These are phyloP conservation scores for Diprion similis DNA, from an alignment of 1,140 invertebrate genomes.

Conservation along the genomic window DNA sequence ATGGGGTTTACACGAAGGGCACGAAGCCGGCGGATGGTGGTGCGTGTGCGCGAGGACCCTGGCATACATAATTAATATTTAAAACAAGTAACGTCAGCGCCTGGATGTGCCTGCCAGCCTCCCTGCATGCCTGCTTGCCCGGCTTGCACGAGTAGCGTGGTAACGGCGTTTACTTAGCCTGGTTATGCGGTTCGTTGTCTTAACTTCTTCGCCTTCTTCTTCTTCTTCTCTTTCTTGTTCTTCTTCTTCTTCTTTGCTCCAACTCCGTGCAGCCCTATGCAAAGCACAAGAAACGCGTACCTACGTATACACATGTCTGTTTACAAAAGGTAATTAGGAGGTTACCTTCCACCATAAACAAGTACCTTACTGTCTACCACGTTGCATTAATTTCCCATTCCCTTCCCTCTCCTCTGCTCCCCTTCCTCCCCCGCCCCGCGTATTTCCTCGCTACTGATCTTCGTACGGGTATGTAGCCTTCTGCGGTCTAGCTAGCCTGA, in stretches of 20 bases:
- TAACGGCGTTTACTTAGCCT: background rate
- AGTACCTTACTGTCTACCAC: background rate
- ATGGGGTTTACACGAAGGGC: background rate
- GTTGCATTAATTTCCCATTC: too few species aligned
- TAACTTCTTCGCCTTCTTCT: background rate
- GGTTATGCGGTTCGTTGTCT: background rate
- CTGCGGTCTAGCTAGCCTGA: too few species aligned
- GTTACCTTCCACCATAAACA: background rate
- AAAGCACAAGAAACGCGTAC: background rate
- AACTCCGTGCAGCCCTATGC: too few species aligned
- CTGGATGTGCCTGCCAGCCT: conserved; percentile 5
- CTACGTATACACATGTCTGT: conserved; percentile 12
- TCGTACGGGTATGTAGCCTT: too few species aligned
- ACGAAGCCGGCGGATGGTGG: conserved; percentile 38
- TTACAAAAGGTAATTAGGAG: conserved; percentile 31
- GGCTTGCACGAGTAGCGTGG: background rate
- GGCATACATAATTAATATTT: conserved; percentile 60
- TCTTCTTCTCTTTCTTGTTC: background rate
- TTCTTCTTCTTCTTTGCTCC: too few species aligned
- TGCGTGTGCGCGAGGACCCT: conserved; percentile 45
- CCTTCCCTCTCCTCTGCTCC: too few species aligned
- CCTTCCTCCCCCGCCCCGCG: too few species aligned
- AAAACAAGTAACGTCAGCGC: conserved; percentile 42
- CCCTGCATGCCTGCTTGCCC: conserved; percentile 4
- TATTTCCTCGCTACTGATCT: too few species aligned